Evolutionary conservation across 1,140 invertebrate genomes (phyloP).

Genomic region (Scaptomyza graminum): DNA sequence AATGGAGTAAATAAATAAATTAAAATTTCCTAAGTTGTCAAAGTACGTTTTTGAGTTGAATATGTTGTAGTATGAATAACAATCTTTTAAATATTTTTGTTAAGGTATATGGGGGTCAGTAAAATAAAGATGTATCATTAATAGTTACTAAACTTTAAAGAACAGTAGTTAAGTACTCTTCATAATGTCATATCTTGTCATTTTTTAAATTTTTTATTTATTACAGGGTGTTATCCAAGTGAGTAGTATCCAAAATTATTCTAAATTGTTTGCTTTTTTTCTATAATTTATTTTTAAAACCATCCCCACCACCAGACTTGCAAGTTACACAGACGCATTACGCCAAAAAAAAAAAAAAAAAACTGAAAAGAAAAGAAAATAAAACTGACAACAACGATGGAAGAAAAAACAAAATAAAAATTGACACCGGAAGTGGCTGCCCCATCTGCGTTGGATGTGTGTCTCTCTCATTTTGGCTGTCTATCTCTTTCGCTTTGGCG

Average conservation of each 20-base stretch:
- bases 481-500: constrained; percentile 15
- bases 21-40: no score
- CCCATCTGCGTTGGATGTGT: constrained; percentile 56
- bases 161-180: no score
- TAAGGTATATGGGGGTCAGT: no score
- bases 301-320: constrained; percentile 63
- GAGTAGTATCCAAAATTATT: not conserved
- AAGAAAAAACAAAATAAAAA: constrained; percentile 50
- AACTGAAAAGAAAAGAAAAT: not conserved
- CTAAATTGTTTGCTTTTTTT: constrained; percentile 12
- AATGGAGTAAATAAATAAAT: no score
- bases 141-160: no score
- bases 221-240: constrained; percentile 2
- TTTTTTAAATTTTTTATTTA: not conserved
- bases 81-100: no score
- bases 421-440: constrained; percentile 78
- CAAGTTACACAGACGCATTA: constrained; percentile 29
- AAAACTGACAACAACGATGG: constrained; percentile 20
- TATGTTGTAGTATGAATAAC: no score
- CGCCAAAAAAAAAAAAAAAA: constrained; percentile 7
- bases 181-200: no score
- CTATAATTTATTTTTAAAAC: constrained; percentile 76
- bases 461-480: no score
- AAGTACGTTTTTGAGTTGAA: no score
- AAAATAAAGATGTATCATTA: no score